Conservation (phyloP, 2,113 vertebrate genomes). For the Apteryx owenii region DNA sequence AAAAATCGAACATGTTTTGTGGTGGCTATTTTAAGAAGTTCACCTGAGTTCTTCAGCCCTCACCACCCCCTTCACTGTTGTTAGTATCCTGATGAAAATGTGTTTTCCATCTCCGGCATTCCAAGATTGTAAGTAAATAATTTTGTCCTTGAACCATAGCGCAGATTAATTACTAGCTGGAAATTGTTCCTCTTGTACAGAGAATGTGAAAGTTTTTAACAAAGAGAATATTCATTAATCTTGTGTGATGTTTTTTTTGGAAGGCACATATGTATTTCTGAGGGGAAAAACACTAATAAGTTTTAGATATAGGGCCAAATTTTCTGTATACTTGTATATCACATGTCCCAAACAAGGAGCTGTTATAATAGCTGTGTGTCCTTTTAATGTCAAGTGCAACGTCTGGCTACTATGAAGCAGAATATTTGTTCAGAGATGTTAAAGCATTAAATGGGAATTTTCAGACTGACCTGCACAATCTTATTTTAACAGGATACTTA, state of each 20-base stretch:
- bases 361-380: not conserved
- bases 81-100: conserved; percentile 9
- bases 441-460: conserved; percentile 27
- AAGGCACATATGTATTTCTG: conserved; percentile 34
- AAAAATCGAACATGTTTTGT: not conserved
- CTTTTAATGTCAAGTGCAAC: conserved; percentile 30
- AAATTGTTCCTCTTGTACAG: conserved; percentile 11
- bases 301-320: conserved; percentile 29
- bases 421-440: conserved; percentile 17
- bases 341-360: conserved; percentile 13
- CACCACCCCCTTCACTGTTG: not conserved
- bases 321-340: not conserved
- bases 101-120: not conserved
- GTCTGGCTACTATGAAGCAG: conserved; percentile 14
- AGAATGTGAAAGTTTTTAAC: conserved; percentile 1
- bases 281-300: conserved; percentile 31
- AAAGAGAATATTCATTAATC: conserved; percentile 61
- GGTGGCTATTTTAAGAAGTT: conserved; percentile 51
- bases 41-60: conserved; percentile 33
- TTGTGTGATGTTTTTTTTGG: conserved; percentile 5
- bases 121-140: conserved; percentile 63
- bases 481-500: not conserved
- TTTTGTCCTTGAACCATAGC: conserved; percentile 42
- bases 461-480: not conserved
- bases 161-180: conserved; percentile 40